Percentiles rank a stretch among this genome's conserved stretches.
phyloP scores from a whole-genome alignment of 1,140 invertebrate genomes.

The Drosophila guanche region DNA sequence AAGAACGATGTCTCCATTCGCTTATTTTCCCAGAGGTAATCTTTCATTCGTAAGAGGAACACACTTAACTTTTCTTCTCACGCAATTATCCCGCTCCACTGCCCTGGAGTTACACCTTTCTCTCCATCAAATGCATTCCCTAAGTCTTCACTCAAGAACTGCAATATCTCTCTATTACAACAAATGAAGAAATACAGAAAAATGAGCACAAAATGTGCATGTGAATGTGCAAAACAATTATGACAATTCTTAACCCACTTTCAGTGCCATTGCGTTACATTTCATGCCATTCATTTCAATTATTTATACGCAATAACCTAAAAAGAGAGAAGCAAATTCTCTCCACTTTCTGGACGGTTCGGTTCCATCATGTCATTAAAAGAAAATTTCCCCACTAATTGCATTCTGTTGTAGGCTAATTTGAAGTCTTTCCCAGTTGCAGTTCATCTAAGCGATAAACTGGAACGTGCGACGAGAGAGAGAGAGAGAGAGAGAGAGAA shows the following conservation, averaged over 20 bases:
- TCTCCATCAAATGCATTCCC: conserved; percentile 32
- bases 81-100: conserved; percentile 32
- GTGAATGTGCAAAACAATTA: conserved; percentile 63
- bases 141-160: conserved; percentile 30
- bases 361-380: conserved; percentile 56
- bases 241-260: conserved; percentile 77
- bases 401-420: conserved; percentile 74
- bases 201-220: conserved; percentile 5
- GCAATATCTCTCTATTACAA: conserved; percentile 64
- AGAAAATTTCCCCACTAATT: conserved; percentile 71
- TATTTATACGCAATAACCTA: conserved; percentile 68
- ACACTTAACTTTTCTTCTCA: conserved; percentile 28
- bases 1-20: not conserved
- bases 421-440: conserved; percentile 55
- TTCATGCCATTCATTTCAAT: conserved; percentile 13
- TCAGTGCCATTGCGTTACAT: conserved; percentile 24
- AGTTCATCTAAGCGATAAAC: conserved; percentile 39
- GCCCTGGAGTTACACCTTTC: conserved; percentile 10
- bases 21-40: conserved; percentile 4
- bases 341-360: not conserved
- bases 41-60: conserved; percentile 29
- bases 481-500: too few species aligned
- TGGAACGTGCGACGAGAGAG: conserved; percentile 23
- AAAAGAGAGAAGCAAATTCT: conserved; percentile 36
- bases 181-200: conserved; percentile 7